These are phyloP conservation scores for Drosophila yakuba DNA, from an alignment of 1,140 invertebrate species.

Conservation along the genomic window DNA sequence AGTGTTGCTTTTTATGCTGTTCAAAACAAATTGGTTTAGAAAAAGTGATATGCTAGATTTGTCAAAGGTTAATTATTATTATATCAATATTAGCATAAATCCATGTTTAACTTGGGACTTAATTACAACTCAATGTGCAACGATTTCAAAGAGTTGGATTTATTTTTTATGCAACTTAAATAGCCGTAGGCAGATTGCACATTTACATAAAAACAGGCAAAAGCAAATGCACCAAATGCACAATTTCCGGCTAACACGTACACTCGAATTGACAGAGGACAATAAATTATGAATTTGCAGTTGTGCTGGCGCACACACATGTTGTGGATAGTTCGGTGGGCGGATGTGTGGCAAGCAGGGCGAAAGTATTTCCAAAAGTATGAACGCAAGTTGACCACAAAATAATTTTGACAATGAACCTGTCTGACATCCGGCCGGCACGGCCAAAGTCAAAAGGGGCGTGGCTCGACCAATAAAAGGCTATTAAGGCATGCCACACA, in stretches of 20 bases:
- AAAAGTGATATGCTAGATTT: no score
- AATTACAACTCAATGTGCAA: constrained; percentile 1
- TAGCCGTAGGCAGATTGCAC: background rate
- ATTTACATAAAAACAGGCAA: background rate
- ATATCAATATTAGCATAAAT: background rate
- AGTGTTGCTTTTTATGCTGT: no score
- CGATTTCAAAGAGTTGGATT: background rate
- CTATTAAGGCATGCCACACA: constrained; percentile 63
- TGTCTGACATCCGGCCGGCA: constrained; percentile 27
- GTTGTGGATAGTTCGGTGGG: constrained; percentile 14
- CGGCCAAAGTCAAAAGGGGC: constrained; percentile 8
- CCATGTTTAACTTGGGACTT: constrained; percentile 13
- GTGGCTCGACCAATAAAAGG: constrained; percentile 60
- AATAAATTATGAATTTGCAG: constrained; percentile 41
- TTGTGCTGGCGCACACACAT: constrained; percentile 7
- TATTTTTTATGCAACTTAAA: background rate
- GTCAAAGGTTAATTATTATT: background rate
- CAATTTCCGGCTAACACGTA: constrained; percentile 19
- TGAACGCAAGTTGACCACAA: constrained; percentile 80
- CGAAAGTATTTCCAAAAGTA: constrained; percentile 66
- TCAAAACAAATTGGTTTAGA: no score
- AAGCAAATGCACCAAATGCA: constrained; percentile 2
- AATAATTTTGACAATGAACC: constrained; percentile 83
- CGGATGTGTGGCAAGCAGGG: background rate
- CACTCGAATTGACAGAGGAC: constrained; percentile 4